Base-by-base conservation (phyloP, 1,140 invertebrate genomes). In the Drosophila neocordata region DNA sequence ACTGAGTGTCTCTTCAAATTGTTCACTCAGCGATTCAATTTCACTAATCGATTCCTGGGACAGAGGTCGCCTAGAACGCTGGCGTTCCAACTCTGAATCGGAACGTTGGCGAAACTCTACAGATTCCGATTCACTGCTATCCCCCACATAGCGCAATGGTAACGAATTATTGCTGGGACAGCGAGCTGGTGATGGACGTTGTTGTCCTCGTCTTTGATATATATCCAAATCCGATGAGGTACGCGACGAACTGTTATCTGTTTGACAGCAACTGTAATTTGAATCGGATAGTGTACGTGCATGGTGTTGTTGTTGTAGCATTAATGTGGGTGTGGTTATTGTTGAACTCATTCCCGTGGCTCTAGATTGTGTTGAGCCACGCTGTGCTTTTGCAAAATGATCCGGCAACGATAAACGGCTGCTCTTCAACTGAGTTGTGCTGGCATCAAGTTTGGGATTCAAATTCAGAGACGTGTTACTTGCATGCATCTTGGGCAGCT, bases 11-110 rank as follows among this genome's bases (percentile, higher is more conserved):
- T 94, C 93, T 71, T 94, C 94, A 35, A 94, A 93, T 64, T 93
- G 92, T 61, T 93, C 93, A 58, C 93, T 93, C 9, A 94, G 84
- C 4, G 93, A 93, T 69, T 94, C 93, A n/a, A 95, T 92, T 77
- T 95, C 94, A 70, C 92, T 92, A 65, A 94, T 93, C 0, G 93
- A 93, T 74, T 94, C 93, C 75, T 95, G 95, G 11, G 95, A 96
- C 0, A 96, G 92, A 0, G 95, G 95, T 69, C 95, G 92, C 44
- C 95, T 92, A 73, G 95, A 96, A 8, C 95, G 79, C 70, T 94
- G 93, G n/a, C 93, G 93, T 87, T 95, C 94, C 41, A 94, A 92
- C 66, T 95, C 93, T 1, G 84, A 87, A 67, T 92, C 91, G 41
- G 88, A 92, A 69, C 77, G 81, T 75, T 93, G 93, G 20, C 94